Evolutionary conservation across 2,113 vertebrate species (phyloP).

Genomic region (Oriolus oriolus): DNA sequence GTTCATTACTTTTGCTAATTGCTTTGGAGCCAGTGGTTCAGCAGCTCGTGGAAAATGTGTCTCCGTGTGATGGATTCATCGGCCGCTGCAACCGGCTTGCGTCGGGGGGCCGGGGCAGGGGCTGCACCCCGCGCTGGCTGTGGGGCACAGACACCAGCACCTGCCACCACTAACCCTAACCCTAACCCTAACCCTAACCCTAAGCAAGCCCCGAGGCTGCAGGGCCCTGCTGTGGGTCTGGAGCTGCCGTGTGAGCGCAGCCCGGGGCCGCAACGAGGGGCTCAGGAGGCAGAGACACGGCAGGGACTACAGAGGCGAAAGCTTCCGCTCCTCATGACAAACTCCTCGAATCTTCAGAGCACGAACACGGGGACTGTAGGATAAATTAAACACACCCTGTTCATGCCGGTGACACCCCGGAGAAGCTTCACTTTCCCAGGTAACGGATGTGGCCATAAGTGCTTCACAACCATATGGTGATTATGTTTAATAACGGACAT

Average conservation of each 20-base stretch:
- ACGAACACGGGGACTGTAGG: fast-evolving
- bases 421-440: background rate
- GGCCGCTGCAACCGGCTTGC: background rate
- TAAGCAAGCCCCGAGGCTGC: too few species aligned
- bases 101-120: background rate
- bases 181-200: too few species aligned
- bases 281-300: too few species aligned
- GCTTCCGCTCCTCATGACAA: background rate
- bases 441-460: constrained; percentile 19
- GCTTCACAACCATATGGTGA: constrained; percentile 9
- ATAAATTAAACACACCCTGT: background rate
- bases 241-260: fast-evolving
- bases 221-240: background rate
- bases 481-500: constrained; percentile 33
- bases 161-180: too few species aligned
- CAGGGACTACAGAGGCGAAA: too few species aligned
- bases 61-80: constrained; percentile 25
- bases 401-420: background rate
- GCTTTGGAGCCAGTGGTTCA: constrained; percentile 38
- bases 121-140: fast-evolving
- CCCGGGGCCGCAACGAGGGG: fast-evolving
- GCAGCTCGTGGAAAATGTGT: constrained; percentile 34
- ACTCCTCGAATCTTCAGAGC: background rate
- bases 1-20: constrained; percentile 63
- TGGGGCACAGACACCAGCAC: background rate